A percentile compares a stretch with the other conserved stretches of the same genome.
Conservation (phyloP, 2,888 invertebrate genomes). For the Junonia oenone region DNA sequence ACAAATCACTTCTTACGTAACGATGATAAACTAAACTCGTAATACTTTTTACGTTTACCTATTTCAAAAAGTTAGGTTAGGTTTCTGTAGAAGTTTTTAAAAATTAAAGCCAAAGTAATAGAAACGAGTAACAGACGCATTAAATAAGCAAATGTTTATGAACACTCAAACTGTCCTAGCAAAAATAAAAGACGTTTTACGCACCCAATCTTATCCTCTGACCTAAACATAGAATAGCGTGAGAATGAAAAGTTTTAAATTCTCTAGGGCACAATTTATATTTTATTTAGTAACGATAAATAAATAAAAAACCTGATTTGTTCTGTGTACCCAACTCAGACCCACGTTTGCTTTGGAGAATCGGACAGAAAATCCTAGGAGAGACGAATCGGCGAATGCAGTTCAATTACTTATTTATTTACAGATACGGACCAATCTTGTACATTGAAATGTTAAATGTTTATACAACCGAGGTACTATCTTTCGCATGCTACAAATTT, state of each 20-base stretch:
- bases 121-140: too few relatives aligned
- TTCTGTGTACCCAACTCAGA: background rate
- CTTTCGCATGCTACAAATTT: too few relatives aligned
- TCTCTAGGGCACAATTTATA: background rate
- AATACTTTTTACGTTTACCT: too few relatives aligned
- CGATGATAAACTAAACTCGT: too few relatives aligned
- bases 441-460: background rate
- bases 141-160: too few relatives aligned
- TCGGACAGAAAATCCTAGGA: constrained; percentile 8
- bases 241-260: background rate
- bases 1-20: too few relatives aligned
- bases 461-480: background rate
- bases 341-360: constrained; percentile 5
- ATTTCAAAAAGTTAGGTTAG: too few relatives aligned
- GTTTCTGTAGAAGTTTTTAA: too few relatives aligned
- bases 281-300: background rate
- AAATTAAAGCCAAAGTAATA: too few relatives aligned
- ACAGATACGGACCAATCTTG: background rate
- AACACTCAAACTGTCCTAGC: too few relatives aligned
- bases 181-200: background rate
- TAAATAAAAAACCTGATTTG: background rate
- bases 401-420: constrained; percentile 13
- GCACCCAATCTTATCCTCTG: background rate
- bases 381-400: constrained; percentile 9
- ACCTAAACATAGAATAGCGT: background rate